Percentiles rank a stretch among this genome's conserved stretches.
These are phyloP conservation scores for Protaetia brevitarsis DNA, from an alignment of 1,140 invertebrate genomes.

Conservation along the genomic window DNA sequence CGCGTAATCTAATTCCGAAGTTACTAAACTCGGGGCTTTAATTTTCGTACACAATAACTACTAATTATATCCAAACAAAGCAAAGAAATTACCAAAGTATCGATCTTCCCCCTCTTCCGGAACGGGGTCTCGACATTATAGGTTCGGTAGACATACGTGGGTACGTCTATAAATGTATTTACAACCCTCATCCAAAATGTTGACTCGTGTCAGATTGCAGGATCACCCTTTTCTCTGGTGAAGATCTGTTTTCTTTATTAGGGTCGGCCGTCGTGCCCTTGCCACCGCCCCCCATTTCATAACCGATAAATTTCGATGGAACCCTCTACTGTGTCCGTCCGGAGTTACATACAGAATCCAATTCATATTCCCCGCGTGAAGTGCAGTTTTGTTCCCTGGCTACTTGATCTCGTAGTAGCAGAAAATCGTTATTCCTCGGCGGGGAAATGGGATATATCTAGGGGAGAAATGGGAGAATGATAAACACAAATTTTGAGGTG, in stretches of 20 bases:
- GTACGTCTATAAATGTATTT: constrained; percentile 15
- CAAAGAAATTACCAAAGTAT: constrained; percentile 15
- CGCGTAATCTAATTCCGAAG: background rate
- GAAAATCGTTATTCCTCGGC: constrained; percentile 9
- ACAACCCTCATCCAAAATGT: constrained; percentile 14
- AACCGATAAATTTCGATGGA: constrained; percentile 2
- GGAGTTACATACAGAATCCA: constrained; percentile 1
- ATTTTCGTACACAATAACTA: constrained; percentile 11
- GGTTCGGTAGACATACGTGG: background rate
- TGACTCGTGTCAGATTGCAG: constrained; percentile 2
- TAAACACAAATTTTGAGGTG: constrained; percentile 3
- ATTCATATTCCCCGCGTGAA: constrained; percentile 7
- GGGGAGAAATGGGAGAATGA: background rate
- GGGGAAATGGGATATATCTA: background rate
- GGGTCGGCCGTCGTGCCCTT: background rate
- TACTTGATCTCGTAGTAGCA: background rate
- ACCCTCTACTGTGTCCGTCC: background rate
- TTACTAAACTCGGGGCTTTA: constrained; percentile 8
- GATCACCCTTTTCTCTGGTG: background rate
- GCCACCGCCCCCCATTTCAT: background rate
- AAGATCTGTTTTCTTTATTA: constrained; percentile 18
- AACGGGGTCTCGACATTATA: background rate
- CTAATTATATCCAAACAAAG: constrained; percentile 17
- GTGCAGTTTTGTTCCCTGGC: background rate
- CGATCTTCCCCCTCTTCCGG: background rate